These are phyloP conservation scores for Hylaeus anthracinus DNA, from an alignment of 1,140 invertebrate genomes.

Conservation along the genomic window DNA sequence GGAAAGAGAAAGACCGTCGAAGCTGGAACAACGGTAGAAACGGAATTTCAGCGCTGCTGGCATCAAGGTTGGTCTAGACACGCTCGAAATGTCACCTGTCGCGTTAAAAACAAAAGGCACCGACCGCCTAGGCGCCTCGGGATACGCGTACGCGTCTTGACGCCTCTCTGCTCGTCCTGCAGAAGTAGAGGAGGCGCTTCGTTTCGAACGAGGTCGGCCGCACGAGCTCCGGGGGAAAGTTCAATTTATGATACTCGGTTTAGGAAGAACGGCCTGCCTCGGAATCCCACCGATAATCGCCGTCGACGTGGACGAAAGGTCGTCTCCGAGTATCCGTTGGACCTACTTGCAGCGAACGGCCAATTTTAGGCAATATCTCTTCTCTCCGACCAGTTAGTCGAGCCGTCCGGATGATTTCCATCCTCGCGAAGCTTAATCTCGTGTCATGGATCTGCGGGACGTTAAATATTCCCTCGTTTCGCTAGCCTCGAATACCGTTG, in stretches of 20 bases:
- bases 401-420: not conserved
- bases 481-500: not conserved
- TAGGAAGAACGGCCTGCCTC: constrained; percentile 53
- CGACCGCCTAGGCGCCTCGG: constrained; percentile 34
- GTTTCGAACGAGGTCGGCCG: constrained; percentile 58
- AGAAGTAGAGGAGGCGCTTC: constrained; percentile 4
- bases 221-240: constrained; percentile 58
- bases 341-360: constrained; percentile 35
- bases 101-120: constrained; percentile 51
- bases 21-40: constrained; percentile 7
- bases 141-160: constrained; percentile 27
- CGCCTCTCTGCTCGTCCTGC: constrained; percentile 56
- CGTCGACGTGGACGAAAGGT: constrained; percentile 47
- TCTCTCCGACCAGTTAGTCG: not conserved
- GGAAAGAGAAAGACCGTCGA: not conserved
- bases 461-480: not conserved
- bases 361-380: constrained; percentile 30
- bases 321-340: not conserved
- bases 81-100: constrained; percentile 51
- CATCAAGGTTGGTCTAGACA: constrained; percentile 47
- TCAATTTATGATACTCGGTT: constrained; percentile 64
- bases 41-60: constrained; percentile 49
- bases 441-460: not conserved
- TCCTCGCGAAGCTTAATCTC: not conserved
- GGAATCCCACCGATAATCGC: constrained; percentile 55